Evolutionary conservation across 2,113 vertebrate genomes (phyloP).

Genomic region (Zapornia atra): DNA sequence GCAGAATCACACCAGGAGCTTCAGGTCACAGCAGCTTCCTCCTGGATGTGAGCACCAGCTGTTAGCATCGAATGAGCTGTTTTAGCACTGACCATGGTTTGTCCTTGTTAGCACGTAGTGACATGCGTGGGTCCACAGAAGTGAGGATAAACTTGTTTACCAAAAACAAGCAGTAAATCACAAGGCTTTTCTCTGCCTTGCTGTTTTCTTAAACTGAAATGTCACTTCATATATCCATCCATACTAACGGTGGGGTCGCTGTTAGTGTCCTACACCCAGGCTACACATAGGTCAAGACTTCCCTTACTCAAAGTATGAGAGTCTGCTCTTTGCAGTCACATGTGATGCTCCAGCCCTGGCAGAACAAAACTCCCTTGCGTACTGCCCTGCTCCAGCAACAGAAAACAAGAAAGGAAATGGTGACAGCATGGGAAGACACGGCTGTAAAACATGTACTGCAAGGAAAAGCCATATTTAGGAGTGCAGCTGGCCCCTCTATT

Average conservation of each 20-base stretch:
- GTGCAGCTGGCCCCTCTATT: neutral
- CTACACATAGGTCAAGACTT: fast-evolving
- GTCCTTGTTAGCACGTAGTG: neutral
- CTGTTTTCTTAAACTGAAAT: neutral
- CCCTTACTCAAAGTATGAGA: neutral
- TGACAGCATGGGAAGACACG: neutral
- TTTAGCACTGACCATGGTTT: neutral
- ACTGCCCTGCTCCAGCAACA: neutral
- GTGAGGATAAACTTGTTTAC: neutral
- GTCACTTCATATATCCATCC: fast-evolving
- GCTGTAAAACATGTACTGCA: neutral
- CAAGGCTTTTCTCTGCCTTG: neutral
- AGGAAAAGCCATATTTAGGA: neutral
- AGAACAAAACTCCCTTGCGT: neutral
- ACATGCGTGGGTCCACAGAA: neutral
- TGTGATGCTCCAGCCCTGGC: neutral
- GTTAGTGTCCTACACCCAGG: neutral
- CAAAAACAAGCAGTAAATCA: neutral
- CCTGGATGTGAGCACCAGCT: neutral
- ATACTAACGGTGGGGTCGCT: neutral
- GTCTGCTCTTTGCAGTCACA: neutral
- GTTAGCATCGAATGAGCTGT: neutral
- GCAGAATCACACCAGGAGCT: neutral
- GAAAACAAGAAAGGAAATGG: neutral
- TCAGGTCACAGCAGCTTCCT: neutral